phyloP scores from a whole-genome alignment of 2,113 vertebrate species.

The Platycercus adscitus region DNA sequence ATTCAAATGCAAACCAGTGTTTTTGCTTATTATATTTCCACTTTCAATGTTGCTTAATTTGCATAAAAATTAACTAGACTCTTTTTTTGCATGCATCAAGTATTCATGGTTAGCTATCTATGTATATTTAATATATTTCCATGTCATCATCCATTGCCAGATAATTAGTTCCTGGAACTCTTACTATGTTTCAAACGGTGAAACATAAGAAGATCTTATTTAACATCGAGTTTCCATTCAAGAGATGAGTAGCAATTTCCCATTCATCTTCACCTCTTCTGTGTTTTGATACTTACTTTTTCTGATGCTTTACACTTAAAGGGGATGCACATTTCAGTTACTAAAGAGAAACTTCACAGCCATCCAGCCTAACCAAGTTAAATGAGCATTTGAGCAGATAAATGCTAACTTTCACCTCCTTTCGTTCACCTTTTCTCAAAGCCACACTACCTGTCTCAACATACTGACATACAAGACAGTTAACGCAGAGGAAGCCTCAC shows the following conservation, averaged over 20 bases:
- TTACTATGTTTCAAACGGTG: conserved; percentile 67
- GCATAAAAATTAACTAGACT: conserved; percentile 65
- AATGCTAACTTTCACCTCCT: neutral
- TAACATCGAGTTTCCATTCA: conserved; percentile 73
- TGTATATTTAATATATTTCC: conserved; percentile 77
- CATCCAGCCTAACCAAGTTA: neutral
- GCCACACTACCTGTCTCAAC: neutral
- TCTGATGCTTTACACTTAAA: neutral
- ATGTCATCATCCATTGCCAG: conserved; percentile 61
- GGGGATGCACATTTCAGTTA: neutral
- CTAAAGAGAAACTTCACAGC: neutral
- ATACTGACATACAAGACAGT: neutral
- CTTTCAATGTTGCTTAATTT: conserved; percentile 34
- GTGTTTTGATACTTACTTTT: neutral
- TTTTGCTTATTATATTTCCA: conserved; percentile 24
- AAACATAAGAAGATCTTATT: conserved; percentile 68
- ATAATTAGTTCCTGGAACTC: conserved; percentile 74
- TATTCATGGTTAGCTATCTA: conserved; percentile 59
- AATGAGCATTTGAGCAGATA: neutral
- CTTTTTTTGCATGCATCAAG: conserved; percentile 50
- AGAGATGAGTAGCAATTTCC: conserved; percentile 50
- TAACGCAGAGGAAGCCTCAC: neutral
- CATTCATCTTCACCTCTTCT: neutral
- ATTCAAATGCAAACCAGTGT: conserved; percentile 10
- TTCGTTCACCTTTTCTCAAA: neutral